Evolutionary conservation across 2,797 vertebrate genomes (phyloP), one percentile per base, ranked within the genome.

Genomic region (Denticeps clupeoides): DNA sequence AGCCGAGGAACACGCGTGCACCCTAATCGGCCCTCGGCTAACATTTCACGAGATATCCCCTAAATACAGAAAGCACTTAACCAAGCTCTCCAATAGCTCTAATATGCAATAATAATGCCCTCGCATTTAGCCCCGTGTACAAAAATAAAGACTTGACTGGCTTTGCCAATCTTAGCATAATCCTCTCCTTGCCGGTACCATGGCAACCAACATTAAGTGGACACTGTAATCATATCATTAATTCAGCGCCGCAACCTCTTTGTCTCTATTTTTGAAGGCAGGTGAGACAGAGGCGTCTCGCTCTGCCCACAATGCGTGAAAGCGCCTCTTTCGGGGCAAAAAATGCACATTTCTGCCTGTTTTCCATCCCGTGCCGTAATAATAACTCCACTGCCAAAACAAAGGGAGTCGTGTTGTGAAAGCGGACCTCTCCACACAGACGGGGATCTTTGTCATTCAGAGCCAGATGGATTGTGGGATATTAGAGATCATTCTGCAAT

Each of bases 201-300:
- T 70, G 58, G 64, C 50, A 63, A 65, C 64, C 58, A 52, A 53
- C 54, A 62, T 63, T 63, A 65, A 65, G 62, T 67, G 64, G 62
- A 65, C 60, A 55, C 56, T 59, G 43, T 67, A 65, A 67, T 59
- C 62, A 67, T 65, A 60, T 60, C 43, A 63, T 67, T 65, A 62
- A 63, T 61, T 61, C 58, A 61, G 58, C 56, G 60, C 57, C 54
- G 53, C 57, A 35, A 58, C 56, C 51, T 63, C 43, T 61, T 42
- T 63, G 49, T 60, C 25, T 60, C 48, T 58, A 47, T 71, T 62
- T 67, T 66, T 70, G 56, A 69, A 68, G 50, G 43, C 28, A 28
- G 3, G 25, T 45, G 33, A 44, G 57, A 56, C 60, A 51, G 51
- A 5, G 43, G 45, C 18, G 12, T 47, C 40, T 48, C 10, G 37